phyloP scores from a whole-genome alignment of 2,888 invertebrate genomes.

The Brachyptera risi region DNA sequence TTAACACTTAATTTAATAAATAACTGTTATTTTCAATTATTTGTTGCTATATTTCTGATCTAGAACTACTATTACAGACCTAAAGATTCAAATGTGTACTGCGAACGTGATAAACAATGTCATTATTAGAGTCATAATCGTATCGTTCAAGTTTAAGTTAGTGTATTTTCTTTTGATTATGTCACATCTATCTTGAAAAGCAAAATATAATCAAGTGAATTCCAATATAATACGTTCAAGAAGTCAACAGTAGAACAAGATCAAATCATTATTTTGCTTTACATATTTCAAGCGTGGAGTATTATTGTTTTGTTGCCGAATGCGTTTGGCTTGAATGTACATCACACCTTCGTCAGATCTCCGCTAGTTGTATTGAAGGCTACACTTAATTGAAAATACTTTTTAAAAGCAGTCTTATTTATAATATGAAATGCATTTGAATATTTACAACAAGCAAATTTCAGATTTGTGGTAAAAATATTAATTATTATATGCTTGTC shows the following conservation, averaged over 20 bases:
- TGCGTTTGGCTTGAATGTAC: background rate
- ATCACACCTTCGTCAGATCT: background rate
- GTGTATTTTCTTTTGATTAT: background rate
- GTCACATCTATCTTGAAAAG: no score
- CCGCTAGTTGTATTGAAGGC: background rate
- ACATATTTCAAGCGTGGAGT: no score
- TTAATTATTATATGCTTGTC: background rate
- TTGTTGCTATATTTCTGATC: no score
- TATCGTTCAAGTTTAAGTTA: background rate
- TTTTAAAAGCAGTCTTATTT: conserved; percentile 23
- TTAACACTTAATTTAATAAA: background rate
- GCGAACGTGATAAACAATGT: background rate
- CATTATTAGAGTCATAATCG: background rate
- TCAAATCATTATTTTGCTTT: no score
- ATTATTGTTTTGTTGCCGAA: no score
- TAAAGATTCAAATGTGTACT: no score
- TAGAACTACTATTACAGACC: no score
- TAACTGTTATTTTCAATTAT: no score
- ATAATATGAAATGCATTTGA: conserved; percentile 8
- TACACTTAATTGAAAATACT: conserved; percentile 14
- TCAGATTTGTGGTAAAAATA: conserved; percentile 15
- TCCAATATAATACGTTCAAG: background rate
- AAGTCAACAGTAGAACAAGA: no score
- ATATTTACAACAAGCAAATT: conserved; percentile 8
- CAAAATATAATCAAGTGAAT: no score